Evolutionary conservation across 2,113 vertebrate species (phyloP), one percentile per base, ranked within the genome.

Genomic region (Zosterops lateralis): DNA sequence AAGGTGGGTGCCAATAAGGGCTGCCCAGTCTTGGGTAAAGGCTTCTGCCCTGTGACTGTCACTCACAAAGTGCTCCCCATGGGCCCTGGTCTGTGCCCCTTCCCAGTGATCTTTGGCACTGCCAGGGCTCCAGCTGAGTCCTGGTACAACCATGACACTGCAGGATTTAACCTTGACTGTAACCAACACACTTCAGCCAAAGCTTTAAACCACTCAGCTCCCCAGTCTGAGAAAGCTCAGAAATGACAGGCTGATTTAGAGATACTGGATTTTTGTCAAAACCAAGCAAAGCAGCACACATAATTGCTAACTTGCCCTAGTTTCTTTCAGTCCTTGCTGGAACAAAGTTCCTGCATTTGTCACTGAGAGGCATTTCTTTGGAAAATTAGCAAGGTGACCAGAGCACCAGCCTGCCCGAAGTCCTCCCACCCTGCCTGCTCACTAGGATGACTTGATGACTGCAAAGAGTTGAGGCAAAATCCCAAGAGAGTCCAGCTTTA

Each of bases 21-120:
- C 29, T 62, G 29, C 44, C 48, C 25, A 10, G 6, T 15, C 6
- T 76, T 31, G 45, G 32, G 29, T n/a, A 24, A 64, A 53, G 36
- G 17, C 3, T 32, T 11, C 10, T 3, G 9, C 32, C 28, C 58
- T 25, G 60, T 38, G n/a, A 20, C 62, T 34, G 24, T 54, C 40
- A 28, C 29, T 36, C 12, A 4, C 0, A 1, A n/a, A n/a, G 17
- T 21, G 64, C 26, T 88, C 72, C 3, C 5, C 6, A 1, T 0
- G 4, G 51, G 21, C 66, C 75, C 29, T 9, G 29, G 2, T 56
- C 60, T 47, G 47, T 3, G 25, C 12, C 36, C 28, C 1, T 2
- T 38, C 17, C 32, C 0, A 1, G 29, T 7, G 62, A 24, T 4
- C 32, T 24, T 56, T 29, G 28, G 16, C 47, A 18, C 38, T 57